Evolutionary conservation across 2,888 invertebrate species (phyloP), one percentile per base, ranked within the genome.

Genomic region (Bombyx huttoni): DNA sequence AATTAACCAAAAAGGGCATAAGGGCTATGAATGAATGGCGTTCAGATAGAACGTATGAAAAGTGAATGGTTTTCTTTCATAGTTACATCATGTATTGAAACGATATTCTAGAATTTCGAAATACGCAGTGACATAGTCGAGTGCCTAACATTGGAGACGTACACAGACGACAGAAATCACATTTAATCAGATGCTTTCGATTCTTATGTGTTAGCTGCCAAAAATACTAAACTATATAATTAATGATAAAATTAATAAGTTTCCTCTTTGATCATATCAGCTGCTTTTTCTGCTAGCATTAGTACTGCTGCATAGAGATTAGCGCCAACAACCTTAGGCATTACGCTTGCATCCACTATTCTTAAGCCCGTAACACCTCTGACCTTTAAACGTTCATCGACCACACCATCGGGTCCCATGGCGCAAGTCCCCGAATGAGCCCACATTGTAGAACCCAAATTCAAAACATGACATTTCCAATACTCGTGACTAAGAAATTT

Each of bases 261-360:
- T 49, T 34, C 33, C 70, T 49, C 9, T 59, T 90, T 91, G 34
- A 92, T 90, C 74, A 91, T 72, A 62, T 91, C 91, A 2, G 89
- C 74, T 0, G 89, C 91, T 64, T 90, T 91, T 64, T 92, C 91
- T 0, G 83, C 92, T 9, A 91, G 90, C 91, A 92, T 91, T 7
- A 91, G 84, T 0, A 84, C 77, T 0, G 91, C 89, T 0, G 91
- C 91, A 58, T 91, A 89, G 1, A 90, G 90, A 61, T 91, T 91
- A 0, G 91, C 91, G 7, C 90, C 89, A 0, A 83, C 75, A 0
- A 91, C 89, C 13, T 76, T 74, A 0, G 92, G 92, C 89, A 92
- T 92, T 34, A 92, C 79, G 55, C 91, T 91, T 0, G 91, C 90
- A 58, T 92, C 92, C 12, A 91, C 90, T 0, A 92, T 91, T 50